These are phyloP conservation scores for Rynchops niger DNA, from an alignment of 2,113 vertebrate species.

Conservation along the genomic window DNA sequence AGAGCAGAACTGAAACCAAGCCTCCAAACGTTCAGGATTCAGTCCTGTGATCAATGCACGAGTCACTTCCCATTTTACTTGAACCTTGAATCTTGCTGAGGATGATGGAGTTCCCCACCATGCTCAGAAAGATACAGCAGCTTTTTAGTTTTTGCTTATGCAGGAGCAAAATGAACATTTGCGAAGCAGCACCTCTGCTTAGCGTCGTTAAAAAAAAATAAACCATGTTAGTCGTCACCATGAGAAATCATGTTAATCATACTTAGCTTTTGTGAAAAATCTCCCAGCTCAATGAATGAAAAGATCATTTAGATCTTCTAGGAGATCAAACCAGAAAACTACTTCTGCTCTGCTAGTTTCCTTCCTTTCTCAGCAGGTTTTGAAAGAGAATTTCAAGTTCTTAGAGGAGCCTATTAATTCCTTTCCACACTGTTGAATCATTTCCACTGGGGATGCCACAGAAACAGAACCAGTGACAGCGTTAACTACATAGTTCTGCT, in stretches of 20 bases:
- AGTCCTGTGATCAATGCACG: neutral
- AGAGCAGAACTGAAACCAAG: constrained; percentile 28
- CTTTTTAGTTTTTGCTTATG: neutral
- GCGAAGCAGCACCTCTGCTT: neutral
- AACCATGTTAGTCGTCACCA: neutral
- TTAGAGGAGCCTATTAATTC: neutral
- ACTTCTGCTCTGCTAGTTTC: neutral
- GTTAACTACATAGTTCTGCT: neutral
- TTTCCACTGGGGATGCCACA: neutral
- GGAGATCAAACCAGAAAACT: neutral
- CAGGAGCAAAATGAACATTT: neutral
- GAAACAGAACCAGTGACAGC: neutral
- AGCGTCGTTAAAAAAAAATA: neutral
- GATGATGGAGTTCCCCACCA: neutral
- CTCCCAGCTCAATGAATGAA: neutral
- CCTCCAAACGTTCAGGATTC: neutral
- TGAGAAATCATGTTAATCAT: neutral
- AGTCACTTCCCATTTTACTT: neutral
- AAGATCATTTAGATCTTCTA: neutral
- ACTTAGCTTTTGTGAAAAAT: neutral
- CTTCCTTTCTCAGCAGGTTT: neutral
- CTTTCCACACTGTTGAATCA: neutral
- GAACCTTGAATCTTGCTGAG: neutral
- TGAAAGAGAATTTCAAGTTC: neutral
- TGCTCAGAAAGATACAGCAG: neutral